Percentiles rank a stretch among this genome's conserved stretches.
Evolutionary conservation across 2,113 vertebrate genomes (phyloP).

Genomic region (Arvicanthis niloticus): DNA sequence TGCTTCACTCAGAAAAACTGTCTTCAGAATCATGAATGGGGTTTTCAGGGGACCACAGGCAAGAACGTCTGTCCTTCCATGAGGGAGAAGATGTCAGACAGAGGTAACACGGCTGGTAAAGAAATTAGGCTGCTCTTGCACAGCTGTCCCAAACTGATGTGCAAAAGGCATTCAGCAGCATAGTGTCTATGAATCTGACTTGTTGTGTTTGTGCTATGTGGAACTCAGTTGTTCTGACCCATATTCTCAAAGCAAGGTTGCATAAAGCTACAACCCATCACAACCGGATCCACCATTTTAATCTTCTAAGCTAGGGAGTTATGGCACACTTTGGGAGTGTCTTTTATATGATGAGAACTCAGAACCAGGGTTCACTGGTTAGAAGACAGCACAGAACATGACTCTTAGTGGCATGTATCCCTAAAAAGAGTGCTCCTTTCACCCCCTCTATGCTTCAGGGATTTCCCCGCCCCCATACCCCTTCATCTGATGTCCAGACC

Average conservation of each 20-base stretch:
- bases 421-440: background rate
- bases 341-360: background rate
- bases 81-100: background rate
- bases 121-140: background rate
- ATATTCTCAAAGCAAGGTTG: slow-evolving; percentile 30
- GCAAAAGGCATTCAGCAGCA: background rate
- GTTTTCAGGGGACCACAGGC: background rate
- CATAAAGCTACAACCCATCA: background rate
- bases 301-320: background rate
- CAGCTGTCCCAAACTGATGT: background rate
- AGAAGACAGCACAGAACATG: background rate
- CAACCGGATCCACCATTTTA: background rate
- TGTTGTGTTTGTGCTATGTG: background rate
- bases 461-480: background rate
- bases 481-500: background rate
- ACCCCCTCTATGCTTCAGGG: background rate
- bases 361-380: background rate
- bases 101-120: background rate
- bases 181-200: background rate
- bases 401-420: background rate
- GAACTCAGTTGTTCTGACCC: background rate
- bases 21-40: background rate
- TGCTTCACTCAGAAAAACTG: background rate
- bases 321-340: background rate
- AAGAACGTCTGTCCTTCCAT: background rate